Percentiles rank a stretch among this genome's conserved stretches.
Evolutionary conservation across 2,113 vertebrate genomes (phyloP).

Genomic region (Microcebus jonahi): DNA sequence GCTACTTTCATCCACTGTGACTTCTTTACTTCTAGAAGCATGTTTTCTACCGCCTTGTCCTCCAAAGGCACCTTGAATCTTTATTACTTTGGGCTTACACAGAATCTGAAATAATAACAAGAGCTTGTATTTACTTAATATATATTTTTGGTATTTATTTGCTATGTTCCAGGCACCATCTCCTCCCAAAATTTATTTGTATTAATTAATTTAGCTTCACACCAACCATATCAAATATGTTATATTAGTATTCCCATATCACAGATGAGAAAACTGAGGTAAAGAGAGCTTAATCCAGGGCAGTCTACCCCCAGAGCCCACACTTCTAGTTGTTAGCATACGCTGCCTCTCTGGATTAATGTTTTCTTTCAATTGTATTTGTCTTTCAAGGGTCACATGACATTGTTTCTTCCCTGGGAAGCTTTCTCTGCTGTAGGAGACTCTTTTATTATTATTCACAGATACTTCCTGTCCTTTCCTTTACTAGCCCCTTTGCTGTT

Average conservation of each 20-base stretch:
- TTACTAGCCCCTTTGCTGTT: neutral
- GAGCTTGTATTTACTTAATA: neutral
- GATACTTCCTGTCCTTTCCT: neutral
- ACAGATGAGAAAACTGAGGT: slow-evolving; percentile 1
- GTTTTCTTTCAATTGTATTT: neutral
- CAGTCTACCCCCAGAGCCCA: neutral
- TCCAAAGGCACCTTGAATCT: neutral
- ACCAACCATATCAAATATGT: neutral
- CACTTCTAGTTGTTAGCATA: neutral
- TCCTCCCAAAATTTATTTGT: neutral
- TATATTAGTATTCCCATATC: neutral
- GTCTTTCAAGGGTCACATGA: neutral
- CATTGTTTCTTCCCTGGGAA: neutral
- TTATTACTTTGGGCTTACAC: neutral
- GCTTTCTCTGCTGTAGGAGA: neutral
- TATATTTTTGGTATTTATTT: slow-evolving; percentile 1
- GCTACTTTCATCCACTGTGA: neutral
- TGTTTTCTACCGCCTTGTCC: neutral
- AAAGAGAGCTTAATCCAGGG: neutral
- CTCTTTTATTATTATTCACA: neutral
- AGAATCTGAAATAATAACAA: slow-evolving; percentile 30
- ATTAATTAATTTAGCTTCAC: neutral
- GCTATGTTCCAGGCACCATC: neutral
- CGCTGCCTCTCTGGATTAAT: neutral
- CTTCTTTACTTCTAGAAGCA: neutral